A percentile compares a stretch with the other conserved stretches of the same genome.
Evolutionary conservation across 2,797 vertebrate genomes (phyloP).

Genomic region (Strix occidentalis): DNA sequence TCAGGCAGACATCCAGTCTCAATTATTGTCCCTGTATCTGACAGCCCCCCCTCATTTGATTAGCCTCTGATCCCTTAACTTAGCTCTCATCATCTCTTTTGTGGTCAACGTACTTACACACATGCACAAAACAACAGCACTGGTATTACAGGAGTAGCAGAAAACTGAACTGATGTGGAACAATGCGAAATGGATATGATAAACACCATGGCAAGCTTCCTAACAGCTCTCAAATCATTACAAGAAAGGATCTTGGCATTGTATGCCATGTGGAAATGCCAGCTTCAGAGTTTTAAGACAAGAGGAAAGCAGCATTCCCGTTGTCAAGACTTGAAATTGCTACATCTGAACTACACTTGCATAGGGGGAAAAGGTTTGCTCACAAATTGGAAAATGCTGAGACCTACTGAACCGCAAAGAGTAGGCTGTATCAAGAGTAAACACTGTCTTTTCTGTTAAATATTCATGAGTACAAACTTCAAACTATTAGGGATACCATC

Average conservation of each 20-base stretch:
- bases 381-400: rapidly evolving
- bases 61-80: not conserved
- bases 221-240: rapidly evolving
- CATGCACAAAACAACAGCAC: rapidly evolving
- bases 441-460: rapidly evolving
- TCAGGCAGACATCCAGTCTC: rapidly evolving
- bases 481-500: rapidly evolving
- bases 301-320: not conserved
- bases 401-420: not conserved
- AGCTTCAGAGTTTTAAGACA: rapidly evolving
- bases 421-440: rapidly evolving
- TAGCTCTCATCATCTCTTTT: no score
- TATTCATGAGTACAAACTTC: rapidly evolving
- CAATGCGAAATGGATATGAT: rapidly evolving
- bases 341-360: rapidly evolving
- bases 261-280: rapidly evolving
- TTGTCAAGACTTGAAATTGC: not conserved
- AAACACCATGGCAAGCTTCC: not conserved
- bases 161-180: rapidly evolving
- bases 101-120: rapidly evolving
- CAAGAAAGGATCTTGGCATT: rapidly evolving
- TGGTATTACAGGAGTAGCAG: not conserved
- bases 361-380: rapidly evolving
- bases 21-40: rapidly evolving
- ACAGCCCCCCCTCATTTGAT: not conserved